Evolutionary conservation across 23 tunicate genomes (phyloP).

Genomic region (Botrylloides violaceus): DNA sequence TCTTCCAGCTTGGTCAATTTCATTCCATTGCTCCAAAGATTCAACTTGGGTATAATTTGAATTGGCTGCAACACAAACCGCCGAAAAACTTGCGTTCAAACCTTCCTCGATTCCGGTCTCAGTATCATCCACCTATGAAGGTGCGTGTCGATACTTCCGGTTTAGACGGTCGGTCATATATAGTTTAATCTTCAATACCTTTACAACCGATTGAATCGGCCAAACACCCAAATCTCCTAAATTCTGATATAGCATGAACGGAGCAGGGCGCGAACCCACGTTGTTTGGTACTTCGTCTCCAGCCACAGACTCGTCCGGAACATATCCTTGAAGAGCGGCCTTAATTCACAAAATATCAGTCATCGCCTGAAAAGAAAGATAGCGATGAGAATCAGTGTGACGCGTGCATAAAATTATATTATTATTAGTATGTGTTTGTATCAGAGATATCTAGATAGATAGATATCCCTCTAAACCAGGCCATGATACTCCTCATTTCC

Average conservation of each 20-base stretch:
- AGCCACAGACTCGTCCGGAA: constrained; percentile 30
- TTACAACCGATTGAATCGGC: constrained; percentile 42
- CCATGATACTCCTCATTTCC: no score
- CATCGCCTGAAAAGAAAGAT: constrained; percentile 27
- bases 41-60: constrained; percentile 41
- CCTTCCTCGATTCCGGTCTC: constrained; percentile 31
- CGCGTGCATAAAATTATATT: no score
- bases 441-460: no score
- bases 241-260: constrained; percentile 35
- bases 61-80: constrained; percentile 38
- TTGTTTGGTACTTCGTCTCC: constrained; percentile 41
- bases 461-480: no score
- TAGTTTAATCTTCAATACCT: no score
- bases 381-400: no score
- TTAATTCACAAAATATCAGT: constrained; percentile 16
- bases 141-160: no score
- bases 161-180: neutral
- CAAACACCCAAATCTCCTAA: constrained; percentile 29
- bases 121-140: constrained; percentile 34
- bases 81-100: constrained; percentile 35
- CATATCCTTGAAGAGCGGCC: constrained; percentile 25
- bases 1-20: constrained; percentile 18
- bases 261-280: constrained; percentile 47
- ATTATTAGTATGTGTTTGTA: no score
- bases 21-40: constrained; percentile 26